These are phyloP conservation scores for Daktulosphaira vitifoliae DNA, from an alignment of 1,140 invertebrate genomes.

Conservation along the genomic window DNA sequence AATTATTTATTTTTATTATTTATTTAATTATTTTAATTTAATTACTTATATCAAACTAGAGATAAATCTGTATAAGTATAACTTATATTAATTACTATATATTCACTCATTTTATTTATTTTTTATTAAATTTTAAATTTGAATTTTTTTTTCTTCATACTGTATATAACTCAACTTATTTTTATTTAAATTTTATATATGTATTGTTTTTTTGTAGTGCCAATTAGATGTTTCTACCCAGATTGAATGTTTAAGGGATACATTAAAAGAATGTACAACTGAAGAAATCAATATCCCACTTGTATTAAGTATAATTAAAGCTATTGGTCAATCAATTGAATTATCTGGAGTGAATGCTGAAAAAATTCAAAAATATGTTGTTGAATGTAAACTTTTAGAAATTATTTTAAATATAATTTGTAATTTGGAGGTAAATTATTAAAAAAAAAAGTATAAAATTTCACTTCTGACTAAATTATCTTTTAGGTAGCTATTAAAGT, in stretches of 20 bases:
- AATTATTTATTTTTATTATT: constrained; percentile 27
- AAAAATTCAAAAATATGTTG: constrained; percentile 21
- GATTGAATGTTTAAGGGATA: constrained; percentile 44
- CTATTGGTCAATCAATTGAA: constrained; percentile 29
- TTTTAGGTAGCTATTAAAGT: constrained; percentile 5
- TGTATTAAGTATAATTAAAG: constrained; percentile 17
- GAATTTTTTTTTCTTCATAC: no score
- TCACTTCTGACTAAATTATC: no score
- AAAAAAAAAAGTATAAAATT: background rate
- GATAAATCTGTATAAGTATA: no score
- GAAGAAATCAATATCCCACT: constrained; percentile 3
- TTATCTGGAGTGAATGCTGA: constrained; percentile 24
- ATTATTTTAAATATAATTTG: constrained; percentile 12
- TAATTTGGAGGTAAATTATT: constrained; percentile 11
- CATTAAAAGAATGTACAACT: constrained; percentile 20
- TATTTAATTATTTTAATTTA: no score
- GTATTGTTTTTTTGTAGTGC: constrained; percentile 43
- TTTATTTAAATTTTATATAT: no score
- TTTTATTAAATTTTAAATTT: no score
- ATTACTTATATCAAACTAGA: no score
- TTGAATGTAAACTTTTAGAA: constrained; percentile 27
- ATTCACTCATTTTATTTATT: no score
- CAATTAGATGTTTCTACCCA: constrained; percentile 53
- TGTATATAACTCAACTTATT: no score
- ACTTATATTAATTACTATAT: no score